A percentile compares a stretch with the other conserved stretches of the same genome.
These are phyloP conservation scores for Picus viridis DNA, from an alignment of 2,797 vertebrate genomes.

Conservation along the genomic window DNA sequence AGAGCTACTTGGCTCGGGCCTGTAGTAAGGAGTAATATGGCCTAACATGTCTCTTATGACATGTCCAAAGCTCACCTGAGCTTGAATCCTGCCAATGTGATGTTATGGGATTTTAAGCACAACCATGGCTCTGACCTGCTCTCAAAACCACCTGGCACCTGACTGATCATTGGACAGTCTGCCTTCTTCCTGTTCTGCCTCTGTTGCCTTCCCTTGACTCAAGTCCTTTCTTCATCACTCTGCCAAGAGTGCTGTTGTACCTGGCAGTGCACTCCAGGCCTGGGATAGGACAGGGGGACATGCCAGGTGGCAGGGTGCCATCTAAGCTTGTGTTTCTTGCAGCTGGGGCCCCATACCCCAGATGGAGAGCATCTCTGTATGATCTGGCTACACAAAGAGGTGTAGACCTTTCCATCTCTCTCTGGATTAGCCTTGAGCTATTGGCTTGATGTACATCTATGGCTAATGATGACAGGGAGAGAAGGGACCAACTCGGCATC, in stretches of 20 bases:
- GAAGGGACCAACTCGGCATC: neutral
- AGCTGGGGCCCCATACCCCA: neutral
- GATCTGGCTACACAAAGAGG: neutral
- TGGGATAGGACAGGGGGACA: neutral
- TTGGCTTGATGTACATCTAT: neutral
- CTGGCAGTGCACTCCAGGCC: neutral
- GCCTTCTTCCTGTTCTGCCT: neutral
- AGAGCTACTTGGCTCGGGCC: neutral
- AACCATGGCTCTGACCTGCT: neutral
- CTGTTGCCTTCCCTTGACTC: accelerated
- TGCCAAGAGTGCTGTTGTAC: neutral
- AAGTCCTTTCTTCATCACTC: neutral
- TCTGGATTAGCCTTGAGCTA: neutral
- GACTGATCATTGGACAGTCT: neutral
- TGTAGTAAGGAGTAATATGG: neutral
- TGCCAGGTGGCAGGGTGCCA: neutral
- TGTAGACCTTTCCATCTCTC: neutral
- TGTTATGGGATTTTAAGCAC: neutral
- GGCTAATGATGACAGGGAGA: neutral
- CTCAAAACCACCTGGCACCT: neutral
- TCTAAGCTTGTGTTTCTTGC: neutral
- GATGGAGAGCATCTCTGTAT: neutral
- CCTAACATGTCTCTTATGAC: neutral
- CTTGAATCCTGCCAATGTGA: neutral
- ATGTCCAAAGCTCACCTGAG: neutral